These are phyloP conservation scores for Steinernema scapterisci DNA, from an alignment of 2,888 invertebrate species.

Conservation along the genomic window DNA sequence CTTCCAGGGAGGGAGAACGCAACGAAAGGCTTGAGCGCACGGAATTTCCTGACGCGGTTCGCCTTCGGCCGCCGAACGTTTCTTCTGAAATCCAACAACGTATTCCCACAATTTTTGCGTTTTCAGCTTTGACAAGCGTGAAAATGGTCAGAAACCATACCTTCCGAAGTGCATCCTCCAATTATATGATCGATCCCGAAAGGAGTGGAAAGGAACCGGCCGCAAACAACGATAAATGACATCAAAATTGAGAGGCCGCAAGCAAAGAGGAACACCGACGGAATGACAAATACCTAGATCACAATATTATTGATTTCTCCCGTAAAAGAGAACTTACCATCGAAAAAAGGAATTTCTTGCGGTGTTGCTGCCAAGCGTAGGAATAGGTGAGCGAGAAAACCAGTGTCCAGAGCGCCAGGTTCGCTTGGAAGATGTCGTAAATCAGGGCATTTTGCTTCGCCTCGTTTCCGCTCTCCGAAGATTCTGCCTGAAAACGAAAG, in stretches of 20 bases:
- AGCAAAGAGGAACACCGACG: conserved; percentile 57
- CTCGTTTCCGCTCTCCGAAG: conserved; percentile 37
- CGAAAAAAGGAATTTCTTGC: conserved; percentile 64
- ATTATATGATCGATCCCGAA: conserved; percentile 20
- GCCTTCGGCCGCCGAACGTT: conserved; percentile 32
- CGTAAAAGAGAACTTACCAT: conserved; percentile 46
- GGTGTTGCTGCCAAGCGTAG: conserved; percentile 65
- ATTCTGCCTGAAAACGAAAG: conserved; percentile 35
- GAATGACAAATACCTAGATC: conserved; percentile 62
- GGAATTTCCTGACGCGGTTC: conserved; percentile 41
- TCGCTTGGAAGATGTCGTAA: conserved; percentile 55
- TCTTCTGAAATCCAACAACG: not conserved
- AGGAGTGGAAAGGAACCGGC: conserved; percentile 37
- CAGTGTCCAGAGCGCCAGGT: conserved; percentile 64
- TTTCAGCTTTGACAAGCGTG: not conserved
- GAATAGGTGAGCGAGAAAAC: conserved; percentile 62
- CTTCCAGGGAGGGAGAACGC: conserved; percentile 44
- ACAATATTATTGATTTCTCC: not conserved
- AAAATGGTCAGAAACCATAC: not conserved
- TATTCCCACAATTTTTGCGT: not conserved
- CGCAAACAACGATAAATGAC: conserved; percentile 59
- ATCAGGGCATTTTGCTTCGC: conserved; percentile 39
- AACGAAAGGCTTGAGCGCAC: conserved; percentile 35
- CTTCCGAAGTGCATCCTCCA: conserved; percentile 5
- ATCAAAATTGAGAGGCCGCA: conserved; percentile 59